These are phyloP conservation scores for Spea hammondii DNA, from an alignment of 2,797 vertebrate genomes.

Conservation along the genomic window DNA sequence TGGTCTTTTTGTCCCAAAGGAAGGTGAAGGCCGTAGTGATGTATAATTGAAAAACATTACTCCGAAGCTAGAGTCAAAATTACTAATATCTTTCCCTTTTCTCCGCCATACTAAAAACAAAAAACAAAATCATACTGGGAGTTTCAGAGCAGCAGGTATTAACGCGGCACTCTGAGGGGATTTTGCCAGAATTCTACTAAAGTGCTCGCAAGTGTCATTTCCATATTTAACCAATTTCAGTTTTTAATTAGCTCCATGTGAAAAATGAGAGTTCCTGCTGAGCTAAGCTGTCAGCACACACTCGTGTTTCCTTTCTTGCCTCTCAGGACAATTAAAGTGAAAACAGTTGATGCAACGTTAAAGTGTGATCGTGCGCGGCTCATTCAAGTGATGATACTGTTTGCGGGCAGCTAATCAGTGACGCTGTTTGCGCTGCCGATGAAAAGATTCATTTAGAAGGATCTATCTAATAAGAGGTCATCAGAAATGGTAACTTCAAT, in stretches of 20 bases:
- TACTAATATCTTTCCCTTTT: constrained; percentile 72
- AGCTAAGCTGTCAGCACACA: constrained; percentile 77
- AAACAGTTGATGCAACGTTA: constrained; percentile 66
- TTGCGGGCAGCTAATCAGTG: constrained; percentile 52
- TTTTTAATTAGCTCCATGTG: constrained; percentile 83
- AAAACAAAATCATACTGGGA: constrained; percentile 72
- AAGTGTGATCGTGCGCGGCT: constrained; percentile 61
- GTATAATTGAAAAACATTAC: constrained; percentile 72
- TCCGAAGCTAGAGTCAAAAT: constrained; percentile 16
- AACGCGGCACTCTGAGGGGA: constrained; percentile 73
- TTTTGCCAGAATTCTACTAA: constrained; percentile 79
- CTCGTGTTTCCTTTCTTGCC: constrained; percentile 77
- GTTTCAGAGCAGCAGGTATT: constrained; percentile 78
- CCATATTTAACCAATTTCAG: constrained; percentile 85
- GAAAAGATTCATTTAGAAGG: constrained; percentile 54
- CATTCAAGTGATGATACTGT: constrained; percentile 56
- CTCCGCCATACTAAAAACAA: constrained; percentile 75
- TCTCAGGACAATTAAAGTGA: constrained; percentile 75
- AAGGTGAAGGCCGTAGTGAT: constrained; percentile 72
- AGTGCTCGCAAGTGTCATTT: constrained; percentile 81
- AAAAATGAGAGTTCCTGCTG: constrained; percentile 80
- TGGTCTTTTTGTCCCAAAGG: constrained; percentile 55
- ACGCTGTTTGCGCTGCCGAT: constrained; percentile 49
- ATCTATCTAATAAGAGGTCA: constrained; percentile 45
- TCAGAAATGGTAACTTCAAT: constrained; percentile 40